Evolutionary conservation across 2,888 invertebrate species (phyloP).

Genomic region (Apamea sordens): DNA sequence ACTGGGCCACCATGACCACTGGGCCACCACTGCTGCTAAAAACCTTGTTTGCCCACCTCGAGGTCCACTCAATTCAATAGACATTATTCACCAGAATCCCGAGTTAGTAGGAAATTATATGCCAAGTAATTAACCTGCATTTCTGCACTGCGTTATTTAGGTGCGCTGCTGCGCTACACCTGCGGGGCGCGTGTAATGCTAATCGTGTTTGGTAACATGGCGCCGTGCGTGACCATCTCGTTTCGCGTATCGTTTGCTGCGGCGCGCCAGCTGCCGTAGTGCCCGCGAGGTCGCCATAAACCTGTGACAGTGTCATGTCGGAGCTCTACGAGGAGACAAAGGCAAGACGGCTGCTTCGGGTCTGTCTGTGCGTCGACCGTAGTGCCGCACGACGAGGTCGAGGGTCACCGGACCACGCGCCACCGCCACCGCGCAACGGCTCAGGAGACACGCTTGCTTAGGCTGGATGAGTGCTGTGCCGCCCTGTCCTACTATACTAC

Average conservation of each 20-base stretch:
- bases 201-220: neutral
- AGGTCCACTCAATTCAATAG: neutral
- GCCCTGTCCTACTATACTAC: neutral
- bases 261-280: neutral
- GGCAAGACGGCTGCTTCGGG: slow-evolving; percentile 11
- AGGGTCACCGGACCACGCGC: neutral
- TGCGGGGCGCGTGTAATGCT: too few species aligned
- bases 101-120: neutral
- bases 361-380: neutral
- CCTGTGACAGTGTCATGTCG: slow-evolving; percentile 9
- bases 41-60: neutral
- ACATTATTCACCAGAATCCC: neutral
- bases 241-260: neutral
- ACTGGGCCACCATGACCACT: too few species aligned
- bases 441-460: neutral
- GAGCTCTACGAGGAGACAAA: slow-evolving; percentile 15
- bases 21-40: too few species aligned
- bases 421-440: neutral
- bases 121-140: neutral
- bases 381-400: slow-evolving; percentile 5
- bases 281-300: neutral
- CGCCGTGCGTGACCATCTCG: slow-evolving; percentile 12
- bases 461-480: neutral
- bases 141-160: neutral
- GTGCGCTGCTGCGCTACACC: neutral